Conservation (phyloP, 2,888 invertebrate species). For the Dermolepida albohirtum region DNA sequence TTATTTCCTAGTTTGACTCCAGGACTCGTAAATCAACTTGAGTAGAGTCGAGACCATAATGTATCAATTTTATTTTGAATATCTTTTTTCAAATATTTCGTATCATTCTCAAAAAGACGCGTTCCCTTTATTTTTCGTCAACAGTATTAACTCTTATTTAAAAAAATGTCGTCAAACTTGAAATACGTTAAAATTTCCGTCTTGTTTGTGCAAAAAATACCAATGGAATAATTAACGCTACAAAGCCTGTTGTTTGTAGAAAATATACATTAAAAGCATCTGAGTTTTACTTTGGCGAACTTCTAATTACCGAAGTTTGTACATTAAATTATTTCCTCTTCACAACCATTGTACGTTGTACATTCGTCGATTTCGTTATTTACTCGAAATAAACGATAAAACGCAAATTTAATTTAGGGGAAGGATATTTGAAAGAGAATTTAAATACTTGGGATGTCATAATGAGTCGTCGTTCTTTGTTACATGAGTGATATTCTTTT, state of each 20-base stretch:
- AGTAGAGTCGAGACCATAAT: too few species aligned
- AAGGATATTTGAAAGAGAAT: constrained; percentile 2
- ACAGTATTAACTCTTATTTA: too few species aligned
- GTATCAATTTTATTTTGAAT: too few species aligned
- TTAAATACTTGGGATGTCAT: neutral
- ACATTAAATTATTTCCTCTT: neutral
- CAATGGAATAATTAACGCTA: constrained; percentile 16
- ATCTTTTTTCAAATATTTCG: too few species aligned
- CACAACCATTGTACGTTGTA: too few species aligned
- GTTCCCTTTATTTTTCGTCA: too few species aligned
- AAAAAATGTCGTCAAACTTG: neutral
- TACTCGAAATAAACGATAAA: neutral
- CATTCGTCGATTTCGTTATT: constrained; percentile 13
- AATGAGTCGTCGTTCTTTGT: too few species aligned
- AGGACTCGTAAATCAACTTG: too few species aligned
- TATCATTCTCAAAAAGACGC: too few species aligned
- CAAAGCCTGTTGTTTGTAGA: neutral
- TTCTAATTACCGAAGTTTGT: constrained; percentile 17
- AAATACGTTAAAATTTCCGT: neutral
- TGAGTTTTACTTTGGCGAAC: neutral
- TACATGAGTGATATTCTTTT: too few species aligned
- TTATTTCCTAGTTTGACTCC: too few species aligned
- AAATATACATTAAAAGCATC: neutral
- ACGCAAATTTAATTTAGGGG: neutral
- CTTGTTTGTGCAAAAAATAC: neutral